Evolutionary conservation across 2,797 vertebrate species (phyloP), one percentile per base, ranked within the genome.

Genomic region (Enteromius viviparus): DNA sequence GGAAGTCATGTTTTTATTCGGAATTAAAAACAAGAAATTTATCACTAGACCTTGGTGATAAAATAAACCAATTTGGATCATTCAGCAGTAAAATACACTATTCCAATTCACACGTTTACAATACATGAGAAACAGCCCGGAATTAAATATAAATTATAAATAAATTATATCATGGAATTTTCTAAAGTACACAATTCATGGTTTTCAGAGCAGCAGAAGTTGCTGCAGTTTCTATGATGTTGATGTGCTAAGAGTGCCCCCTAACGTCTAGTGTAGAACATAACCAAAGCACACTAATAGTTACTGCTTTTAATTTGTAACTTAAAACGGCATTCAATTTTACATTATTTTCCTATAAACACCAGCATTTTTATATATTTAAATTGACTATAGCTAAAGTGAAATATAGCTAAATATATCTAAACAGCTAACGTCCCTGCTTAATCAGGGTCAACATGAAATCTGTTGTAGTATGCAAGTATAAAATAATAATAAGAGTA

Each of bases 161-260:
- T 77, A 65, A 85, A 84, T 47, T 19, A 65, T 40, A 82, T 85
- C 53, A 76, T 84, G 76, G 70, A 49, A 80, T 58, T 79, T 37
- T 51, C 12, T 64, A 62, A 29, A 55, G 64, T 51, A 19, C 83
- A 81, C 77, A 49, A 21, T 26, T 83, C 26, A 77, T 40, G 34
- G 11, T 21, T 79, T 70, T 49, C 23, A 69, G 11, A 19, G 32
- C 10, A 6, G 66, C 23, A 34, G 47, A 47, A 1, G 23, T 11
- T 12, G 8, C 6, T 45, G 45, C 26, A 55, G 32, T n/a, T 23
- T 69, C 7, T 21, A n/a, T 53, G 14, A 49, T 6, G 29, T 77
- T 34, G 69, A 80, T 92, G 93, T 95, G 91, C 86, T 89, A 93
- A 94, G 91, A 95, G 93, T 94, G 94, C 94, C 74, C 93, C 93